These are phyloP conservation scores for Pemphredon lugubris DNA, from an alignment of 2,888 invertebrate genomes.

Conservation along the genomic window DNA sequence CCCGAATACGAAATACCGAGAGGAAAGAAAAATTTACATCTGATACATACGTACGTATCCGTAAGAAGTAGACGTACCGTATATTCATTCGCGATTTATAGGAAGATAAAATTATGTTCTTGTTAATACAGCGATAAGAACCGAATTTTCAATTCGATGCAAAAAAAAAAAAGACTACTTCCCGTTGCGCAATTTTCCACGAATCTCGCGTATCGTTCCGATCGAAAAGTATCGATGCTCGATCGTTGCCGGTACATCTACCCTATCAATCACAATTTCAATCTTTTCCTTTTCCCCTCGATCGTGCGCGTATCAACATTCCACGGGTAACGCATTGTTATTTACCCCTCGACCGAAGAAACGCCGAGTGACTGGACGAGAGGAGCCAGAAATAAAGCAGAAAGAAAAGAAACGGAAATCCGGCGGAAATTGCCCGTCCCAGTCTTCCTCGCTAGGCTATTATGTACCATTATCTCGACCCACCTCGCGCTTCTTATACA, in stretches of 20 bases:
- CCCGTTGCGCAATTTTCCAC: too few relatives aligned
- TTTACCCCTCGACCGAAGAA: not conserved
- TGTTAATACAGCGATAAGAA: too few relatives aligned
- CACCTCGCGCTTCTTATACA: constrained; percentile 13
- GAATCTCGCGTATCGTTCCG: not conserved
- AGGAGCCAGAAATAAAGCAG: constrained; percentile 6
- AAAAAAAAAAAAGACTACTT: too few relatives aligned
- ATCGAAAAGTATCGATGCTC: not conserved
- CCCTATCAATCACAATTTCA: constrained; percentile 37
- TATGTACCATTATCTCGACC: constrained; percentile 55
- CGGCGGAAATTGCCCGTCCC: constrained; percentile 40
- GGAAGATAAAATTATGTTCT: not conserved
- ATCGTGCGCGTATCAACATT: constrained; percentile 18
- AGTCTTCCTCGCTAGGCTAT: constrained; percentile 39
- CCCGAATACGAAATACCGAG: constrained; percentile 42
- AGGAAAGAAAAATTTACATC: constrained; percentile 36
- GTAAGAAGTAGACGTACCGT: not conserved
- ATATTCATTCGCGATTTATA: not conserved
- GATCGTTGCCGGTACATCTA: constrained; percentile 6
- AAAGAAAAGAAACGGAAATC: constrained; percentile 44
- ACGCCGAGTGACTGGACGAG: not conserved
- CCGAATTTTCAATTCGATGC: too few relatives aligned
- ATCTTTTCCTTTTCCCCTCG: too few relatives aligned
- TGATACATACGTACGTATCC: constrained; percentile 14
- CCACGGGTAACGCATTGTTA: not conserved